Evolutionary conservation across 2,888 invertebrate species (phyloP), one percentile per base, ranked within the genome.

Genomic region (Pteria penguin): DNA sequence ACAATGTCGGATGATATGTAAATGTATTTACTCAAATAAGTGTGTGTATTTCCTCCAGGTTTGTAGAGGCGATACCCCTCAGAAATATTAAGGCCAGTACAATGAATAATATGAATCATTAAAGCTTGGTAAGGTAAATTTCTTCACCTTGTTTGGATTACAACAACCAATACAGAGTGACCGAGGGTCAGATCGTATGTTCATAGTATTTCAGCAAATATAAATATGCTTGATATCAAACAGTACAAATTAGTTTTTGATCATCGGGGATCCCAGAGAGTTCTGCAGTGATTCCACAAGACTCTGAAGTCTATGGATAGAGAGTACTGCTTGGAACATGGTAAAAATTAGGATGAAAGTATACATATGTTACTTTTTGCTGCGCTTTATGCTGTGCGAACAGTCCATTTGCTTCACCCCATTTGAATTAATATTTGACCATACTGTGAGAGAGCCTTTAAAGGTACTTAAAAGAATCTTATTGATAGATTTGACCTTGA

Each of bases 1-100:
- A 80, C 79, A 24, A 77, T 61, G 65, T 72, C 72, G 54, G 74
- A 72, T n/a, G 57, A 61, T 63, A 26, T 73, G 26, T 78, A 80
- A n/a, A 61, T 52, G 57, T 61, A 65, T 70, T 55, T 22, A 71
- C 4, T 60, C 72, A n/a, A 29, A 76, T 71, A 31, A 76, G 68
- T 24, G 75, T 80, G 80, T 75, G 80, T 72, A 61, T 66, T 8
- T 77, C 72, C 2, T 75, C 69, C n/a, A 55, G 18, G 33, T 85
- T 83, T 63, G 78, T 76, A 31, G 81, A 83, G 69, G 82, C 84
- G 29, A 75, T 85, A 58, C 85, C 84, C 22, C 68, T 83, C n/a
- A 81, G 81, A 65, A 79, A 80, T 71, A 82, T 78, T n/a, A 82
- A 75, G 54, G 45, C 80, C n/a, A 72, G 55, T 27, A 66, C 66